Base-by-base conservation (phyloP, 1,140 invertebrate species). In the Saccostrea echinata region DNA sequence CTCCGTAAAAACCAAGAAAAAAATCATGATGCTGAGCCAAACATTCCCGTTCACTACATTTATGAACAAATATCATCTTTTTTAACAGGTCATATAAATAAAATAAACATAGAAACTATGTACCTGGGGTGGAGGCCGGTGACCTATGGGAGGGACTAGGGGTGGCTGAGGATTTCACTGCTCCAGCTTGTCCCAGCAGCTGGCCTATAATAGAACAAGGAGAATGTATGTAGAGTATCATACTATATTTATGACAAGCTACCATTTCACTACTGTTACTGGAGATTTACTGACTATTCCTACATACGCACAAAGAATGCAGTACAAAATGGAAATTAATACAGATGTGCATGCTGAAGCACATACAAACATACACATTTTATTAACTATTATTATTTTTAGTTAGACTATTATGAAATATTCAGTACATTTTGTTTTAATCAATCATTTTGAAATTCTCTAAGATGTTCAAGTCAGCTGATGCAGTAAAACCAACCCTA, bases 41-140 rank as follows among this genome's bases (percentile, higher is more conserved):
- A 53, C 21, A 27, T 51, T 52, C 83, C 35, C 21, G 24, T 71
- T 68, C 51, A 0, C 11, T 51, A 27, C 3, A 52, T 53, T 55
- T 51, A 55, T n/a, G 12, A 51, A 61, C 13, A 21, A 21, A 21
- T 18, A 1, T n/a, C 16, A 35, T 13, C 8, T 43, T 43, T 43
- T 8, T 8, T 43, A 43, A 6, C 9, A 43, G 43, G 9, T 43
- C 4, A 43, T 2, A 43, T 3, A 43, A 43, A 43, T 43, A 43
- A 43, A 43, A 43, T 43, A 21, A 84, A 21, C 30, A 30, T 2
- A 3, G 53, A 30, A 13, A 33, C 8, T 35, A 80, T 35, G 9
- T 89, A 90, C 90, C 90, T 86, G 89, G 90, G 9, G 90, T 91
- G 30, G 88, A 55, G 43, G 88, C 86, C 0, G 89, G 89, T 21